These are phyloP conservation scores for Lepidonotus clava DNA, from an alignment of 2,888 invertebrate genomes.

Conservation along the genomic window DNA sequence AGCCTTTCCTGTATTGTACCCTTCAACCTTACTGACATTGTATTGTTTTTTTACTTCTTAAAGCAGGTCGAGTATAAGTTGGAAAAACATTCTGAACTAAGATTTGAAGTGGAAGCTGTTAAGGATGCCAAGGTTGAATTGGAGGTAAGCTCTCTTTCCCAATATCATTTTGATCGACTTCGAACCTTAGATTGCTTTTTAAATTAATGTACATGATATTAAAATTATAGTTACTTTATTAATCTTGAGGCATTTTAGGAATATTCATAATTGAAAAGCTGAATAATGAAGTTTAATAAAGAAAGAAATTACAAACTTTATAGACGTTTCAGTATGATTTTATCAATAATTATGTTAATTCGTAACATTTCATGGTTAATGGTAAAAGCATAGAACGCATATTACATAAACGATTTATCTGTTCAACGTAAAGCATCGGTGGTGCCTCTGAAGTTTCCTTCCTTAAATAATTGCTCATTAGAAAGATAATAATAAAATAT, in stretches of 20 bases:
- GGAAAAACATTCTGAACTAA: conserved; percentile 92
- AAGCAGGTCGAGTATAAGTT: conserved; percentile 87
- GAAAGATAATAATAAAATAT: neutral
- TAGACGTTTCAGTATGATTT: neutral
- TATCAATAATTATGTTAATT: neutral
- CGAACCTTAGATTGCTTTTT: neutral
- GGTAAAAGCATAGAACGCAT: neutral
- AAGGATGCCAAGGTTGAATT: conserved; percentile 55
- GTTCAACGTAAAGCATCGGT: neutral
- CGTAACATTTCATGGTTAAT: no score
- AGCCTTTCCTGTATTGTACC: no score
- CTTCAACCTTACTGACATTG: no score
- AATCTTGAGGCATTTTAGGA: neutral
- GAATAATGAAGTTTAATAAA: neutral
- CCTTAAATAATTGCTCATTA: neutral
- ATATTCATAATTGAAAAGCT: neutral
- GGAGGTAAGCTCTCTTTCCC: conserved; percentile 75
- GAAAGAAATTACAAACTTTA: neutral
- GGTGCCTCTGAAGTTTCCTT: neutral
- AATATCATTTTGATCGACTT: neutral
- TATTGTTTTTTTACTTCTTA: neutral
- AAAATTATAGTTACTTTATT: neutral
- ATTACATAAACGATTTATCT: neutral
- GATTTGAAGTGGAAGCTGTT: conserved; percentile 93
- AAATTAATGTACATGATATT: neutral